phyloP scores from a whole-genome alignment of 1,140 invertebrate species.

The Bombus waltoni region DNA sequence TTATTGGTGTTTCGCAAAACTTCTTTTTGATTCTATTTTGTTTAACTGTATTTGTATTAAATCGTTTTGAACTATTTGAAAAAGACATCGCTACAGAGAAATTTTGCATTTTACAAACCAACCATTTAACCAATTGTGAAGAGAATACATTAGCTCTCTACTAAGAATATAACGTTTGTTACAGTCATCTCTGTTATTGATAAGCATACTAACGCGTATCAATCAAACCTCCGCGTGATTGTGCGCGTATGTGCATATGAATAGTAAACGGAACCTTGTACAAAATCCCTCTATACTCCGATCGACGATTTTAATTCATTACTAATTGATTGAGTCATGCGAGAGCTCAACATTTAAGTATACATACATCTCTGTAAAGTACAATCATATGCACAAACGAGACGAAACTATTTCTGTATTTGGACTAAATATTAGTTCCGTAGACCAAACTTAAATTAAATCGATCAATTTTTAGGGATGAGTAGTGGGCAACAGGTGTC shows the following conservation, averaged over 20 bases:
- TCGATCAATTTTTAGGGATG: neutral
- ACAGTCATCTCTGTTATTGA: neutral
- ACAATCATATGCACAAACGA: constrained; percentile 72
- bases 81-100: neutral
- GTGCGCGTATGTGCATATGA: constrained; percentile 60
- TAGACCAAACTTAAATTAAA: neutral
- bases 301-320: constrained; percentile 53
- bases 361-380: constrained; percentile 75
- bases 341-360: constrained; percentile 54
- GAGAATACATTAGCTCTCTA: neutral
- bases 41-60: neutral
- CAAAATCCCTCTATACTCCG: constrained; percentile 68
- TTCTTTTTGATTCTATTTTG: neutral
- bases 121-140: neutral
- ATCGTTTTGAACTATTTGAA: neutral
- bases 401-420: constrained; percentile 77
- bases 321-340: constrained; percentile 35
- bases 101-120: neutral
- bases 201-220: constrained; percentile 35
- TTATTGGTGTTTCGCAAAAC: neutral
- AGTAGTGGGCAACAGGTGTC: neutral
- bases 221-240: constrained; percentile 49
- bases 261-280: constrained; percentile 71
- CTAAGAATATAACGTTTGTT: neutral
- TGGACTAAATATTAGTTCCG: constrained; percentile 54